A percentile compares a stretch with the other conserved stretches of the same genome.
These are phyloP conservation scores for Trachymyrmex cornetzi DNA, from an alignment of 1,140 invertebrate genomes.

Conservation along the genomic window DNA sequence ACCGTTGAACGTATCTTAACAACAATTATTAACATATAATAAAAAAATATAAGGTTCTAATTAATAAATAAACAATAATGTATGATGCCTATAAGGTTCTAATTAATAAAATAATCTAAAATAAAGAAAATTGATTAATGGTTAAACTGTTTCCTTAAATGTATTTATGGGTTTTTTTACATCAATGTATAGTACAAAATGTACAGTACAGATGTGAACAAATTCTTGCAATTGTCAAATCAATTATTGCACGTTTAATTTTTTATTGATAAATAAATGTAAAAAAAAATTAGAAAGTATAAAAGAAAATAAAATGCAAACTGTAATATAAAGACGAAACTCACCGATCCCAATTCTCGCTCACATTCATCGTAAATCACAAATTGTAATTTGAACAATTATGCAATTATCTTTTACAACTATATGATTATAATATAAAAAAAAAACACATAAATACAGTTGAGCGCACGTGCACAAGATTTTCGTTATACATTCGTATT, in stretches of 20 bases:
- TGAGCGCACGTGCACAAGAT: not conserved
- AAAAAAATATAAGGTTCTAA: too few relatives aligned
- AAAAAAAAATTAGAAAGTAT: not conserved
- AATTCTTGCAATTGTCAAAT: not conserved
- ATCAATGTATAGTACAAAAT: not conserved
- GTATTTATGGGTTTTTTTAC: not conserved
- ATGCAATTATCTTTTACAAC: not conserved
- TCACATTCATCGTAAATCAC: constrained; percentile 2
- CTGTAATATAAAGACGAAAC: not conserved
- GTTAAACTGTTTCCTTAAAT: not conserved
- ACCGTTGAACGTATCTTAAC: too few relatives aligned
- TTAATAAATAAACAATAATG: too few relatives aligned
- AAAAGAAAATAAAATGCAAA: not conserved
- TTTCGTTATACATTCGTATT: not conserved
- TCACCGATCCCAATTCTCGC: not conserved
- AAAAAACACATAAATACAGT: not conserved
- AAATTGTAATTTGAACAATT: not conserved
- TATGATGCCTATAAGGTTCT: too few relatives aligned
- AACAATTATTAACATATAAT: too few relatives aligned
- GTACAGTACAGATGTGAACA: not conserved
- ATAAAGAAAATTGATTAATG: not conserved
- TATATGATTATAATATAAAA: not conserved
- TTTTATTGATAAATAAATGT: not conserved
- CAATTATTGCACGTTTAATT: not conserved
- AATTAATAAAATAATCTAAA: too few relatives aligned